Evolutionary conservation across 2,113 vertebrate genomes (phyloP).

Genomic region (Petromus typicus): DNA sequence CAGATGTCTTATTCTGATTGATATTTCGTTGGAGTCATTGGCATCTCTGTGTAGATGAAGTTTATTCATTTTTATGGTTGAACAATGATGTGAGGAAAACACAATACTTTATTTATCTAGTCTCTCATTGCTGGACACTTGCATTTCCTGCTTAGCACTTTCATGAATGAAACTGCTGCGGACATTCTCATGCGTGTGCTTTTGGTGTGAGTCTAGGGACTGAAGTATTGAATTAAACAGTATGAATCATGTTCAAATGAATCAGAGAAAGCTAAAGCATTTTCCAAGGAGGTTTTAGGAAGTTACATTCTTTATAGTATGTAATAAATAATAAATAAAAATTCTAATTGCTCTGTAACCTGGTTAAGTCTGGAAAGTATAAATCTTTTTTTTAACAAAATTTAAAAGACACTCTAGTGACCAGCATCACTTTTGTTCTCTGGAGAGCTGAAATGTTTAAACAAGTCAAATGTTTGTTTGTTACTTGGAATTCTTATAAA

Average conservation of each 20-base stretch:
- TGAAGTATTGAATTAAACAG: background rate
- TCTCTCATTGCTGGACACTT: background rate
- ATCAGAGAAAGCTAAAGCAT: background rate
- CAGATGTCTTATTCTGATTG: background rate
- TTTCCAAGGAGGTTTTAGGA: background rate
- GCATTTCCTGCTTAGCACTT: background rate
- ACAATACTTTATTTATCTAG: background rate
- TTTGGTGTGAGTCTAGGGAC: background rate
- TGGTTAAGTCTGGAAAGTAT: background rate
- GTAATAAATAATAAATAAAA: background rate
- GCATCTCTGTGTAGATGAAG: background rate
- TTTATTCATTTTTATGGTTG: background rate
- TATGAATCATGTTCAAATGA: background rate
- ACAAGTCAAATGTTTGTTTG: background rate
- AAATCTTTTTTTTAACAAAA: background rate
- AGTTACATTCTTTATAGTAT: background rate
- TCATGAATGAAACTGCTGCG: background rate
- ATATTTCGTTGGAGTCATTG: conserved; percentile 11
- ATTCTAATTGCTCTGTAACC: background rate
- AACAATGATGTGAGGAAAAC: background rate
- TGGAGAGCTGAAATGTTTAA: background rate
- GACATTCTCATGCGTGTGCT: background rate
- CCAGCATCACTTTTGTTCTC: background rate
- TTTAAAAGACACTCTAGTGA: background rate
- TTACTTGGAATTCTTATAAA: background rate